phyloP scores from a whole-genome alignment of 1,140 invertebrate genomes.

The Nylanderia fulva region DNA sequence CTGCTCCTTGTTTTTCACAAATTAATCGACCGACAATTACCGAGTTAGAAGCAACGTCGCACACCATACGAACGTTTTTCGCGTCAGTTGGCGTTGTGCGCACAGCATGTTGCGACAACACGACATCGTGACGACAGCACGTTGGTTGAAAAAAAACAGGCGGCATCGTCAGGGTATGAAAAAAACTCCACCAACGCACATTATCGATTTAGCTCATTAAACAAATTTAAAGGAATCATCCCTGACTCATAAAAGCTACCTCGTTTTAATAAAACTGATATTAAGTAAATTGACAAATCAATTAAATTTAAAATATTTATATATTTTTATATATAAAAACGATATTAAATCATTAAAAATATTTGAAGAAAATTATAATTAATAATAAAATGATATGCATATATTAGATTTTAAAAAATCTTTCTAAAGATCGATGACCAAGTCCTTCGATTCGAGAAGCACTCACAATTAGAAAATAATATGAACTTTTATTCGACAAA shows the following conservation, averaged over 20 bases:
- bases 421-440: background rate
- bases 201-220: background rate
- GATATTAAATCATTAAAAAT: background rate
- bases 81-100: constrained; percentile 79
- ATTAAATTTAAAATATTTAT: background rate
- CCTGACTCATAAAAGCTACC: background rate
- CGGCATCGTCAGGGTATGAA: background rate
- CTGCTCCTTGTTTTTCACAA: constrained; percentile 75
- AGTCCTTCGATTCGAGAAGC: constrained; percentile 2
- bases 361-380: background rate
- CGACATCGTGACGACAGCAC: constrained; percentile 58
- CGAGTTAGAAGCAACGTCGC: constrained; percentile 71
- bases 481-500: constrained; percentile 46
- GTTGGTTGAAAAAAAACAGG: constrained; percentile 57
- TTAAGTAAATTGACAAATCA: background rate
- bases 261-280: background rate
- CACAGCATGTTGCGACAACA: constrained; percentile 68
- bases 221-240: background rate
- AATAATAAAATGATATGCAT: background rate
- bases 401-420: background rate
- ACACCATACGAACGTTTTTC: constrained; percentile 65
- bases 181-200: background rate
- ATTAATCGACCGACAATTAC: constrained; percentile 81
- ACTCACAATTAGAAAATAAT: constrained; percentile 56
- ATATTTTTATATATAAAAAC: background rate